Evolutionary conservation across 2,113 vertebrate genomes (phyloP).

Genomic region (Probosciger aterrimus): DNA sequence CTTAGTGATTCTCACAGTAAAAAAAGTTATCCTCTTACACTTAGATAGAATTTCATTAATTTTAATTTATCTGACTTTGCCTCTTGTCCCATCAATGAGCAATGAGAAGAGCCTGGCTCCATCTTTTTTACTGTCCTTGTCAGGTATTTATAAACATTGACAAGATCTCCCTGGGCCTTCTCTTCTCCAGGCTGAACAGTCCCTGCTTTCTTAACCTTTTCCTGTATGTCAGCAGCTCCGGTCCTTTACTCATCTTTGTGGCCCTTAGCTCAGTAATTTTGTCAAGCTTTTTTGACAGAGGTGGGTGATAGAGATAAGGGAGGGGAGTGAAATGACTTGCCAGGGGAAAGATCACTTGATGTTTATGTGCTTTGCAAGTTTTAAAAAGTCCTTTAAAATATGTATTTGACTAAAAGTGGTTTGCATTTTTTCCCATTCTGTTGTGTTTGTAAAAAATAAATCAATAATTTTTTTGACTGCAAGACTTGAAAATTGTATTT

Average conservation of each 20-base stretch:
- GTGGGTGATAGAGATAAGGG: not conserved
- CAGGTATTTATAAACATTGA: not conserved
- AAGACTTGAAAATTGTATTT: not conserved
- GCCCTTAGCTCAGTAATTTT: not conserved
- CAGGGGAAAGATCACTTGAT: not conserved
- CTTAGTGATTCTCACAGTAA: fast-evolving
- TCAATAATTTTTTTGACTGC: not conserved
- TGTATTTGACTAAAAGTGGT: not conserved
- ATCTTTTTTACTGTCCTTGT: fast-evolving
- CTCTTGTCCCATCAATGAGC: not conserved
- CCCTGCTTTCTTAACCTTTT: not conserved
- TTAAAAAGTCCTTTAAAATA: not conserved
- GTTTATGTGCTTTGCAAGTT: not conserved
- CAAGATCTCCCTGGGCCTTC: not conserved
- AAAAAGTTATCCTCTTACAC: not conserved
- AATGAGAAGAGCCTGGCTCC: not conserved
- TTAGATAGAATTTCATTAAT: not conserved
- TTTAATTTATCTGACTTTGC: not conserved
- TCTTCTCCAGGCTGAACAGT: not conserved
- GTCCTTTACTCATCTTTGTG: not conserved
- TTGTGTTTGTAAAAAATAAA: not conserved
- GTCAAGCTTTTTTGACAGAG: not conserved
- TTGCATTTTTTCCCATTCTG: not conserved
- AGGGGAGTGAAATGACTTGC: not conserved
- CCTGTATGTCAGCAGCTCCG: not conserved